phyloP scores from a whole-genome alignment of 2,797 vertebrate species.

The Oreochromis mossambicus region DNA sequence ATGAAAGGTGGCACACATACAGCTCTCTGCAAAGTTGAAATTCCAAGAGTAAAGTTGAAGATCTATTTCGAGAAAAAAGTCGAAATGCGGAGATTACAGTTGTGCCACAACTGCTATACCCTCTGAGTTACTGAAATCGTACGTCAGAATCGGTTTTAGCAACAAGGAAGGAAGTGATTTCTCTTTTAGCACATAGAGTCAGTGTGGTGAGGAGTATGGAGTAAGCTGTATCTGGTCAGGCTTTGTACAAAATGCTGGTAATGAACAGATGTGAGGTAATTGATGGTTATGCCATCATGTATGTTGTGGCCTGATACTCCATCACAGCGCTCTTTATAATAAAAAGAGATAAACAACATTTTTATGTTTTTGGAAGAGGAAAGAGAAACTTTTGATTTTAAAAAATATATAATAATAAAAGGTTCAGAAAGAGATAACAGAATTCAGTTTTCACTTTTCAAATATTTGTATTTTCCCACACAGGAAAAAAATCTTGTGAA shows the following conservation, averaged over 20 bases:
- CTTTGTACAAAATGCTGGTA: neutral
- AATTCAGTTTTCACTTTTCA: neutral
- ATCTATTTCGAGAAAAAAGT: neutral
- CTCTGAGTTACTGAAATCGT: neutral
- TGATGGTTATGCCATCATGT: neutral
- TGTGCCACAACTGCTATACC: neutral
- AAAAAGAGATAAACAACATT: neutral
- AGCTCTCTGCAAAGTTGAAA: neutral
- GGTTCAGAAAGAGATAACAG: fast-evolving
- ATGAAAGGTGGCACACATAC: too few relatives aligned
- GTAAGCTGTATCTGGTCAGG: neutral
- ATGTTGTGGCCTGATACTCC: neutral
- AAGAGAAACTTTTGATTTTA: neutral
- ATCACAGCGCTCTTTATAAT: neutral
- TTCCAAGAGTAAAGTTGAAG: fast-evolving
- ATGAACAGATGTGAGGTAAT: neutral
- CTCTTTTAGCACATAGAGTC: neutral
- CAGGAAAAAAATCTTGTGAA: neutral
- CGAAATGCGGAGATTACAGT: neutral
- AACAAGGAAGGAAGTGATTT: neutral
- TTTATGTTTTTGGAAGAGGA: neutral
- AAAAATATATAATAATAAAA: neutral
- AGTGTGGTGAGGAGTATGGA: neutral
- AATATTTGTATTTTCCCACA: neutral
- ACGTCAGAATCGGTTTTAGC: fast-evolving